These are phyloP conservation scores for Liopterus haemorrhoidalis DNA, from an alignment of 2,888 invertebrate genomes.

Conservation along the genomic window DNA sequence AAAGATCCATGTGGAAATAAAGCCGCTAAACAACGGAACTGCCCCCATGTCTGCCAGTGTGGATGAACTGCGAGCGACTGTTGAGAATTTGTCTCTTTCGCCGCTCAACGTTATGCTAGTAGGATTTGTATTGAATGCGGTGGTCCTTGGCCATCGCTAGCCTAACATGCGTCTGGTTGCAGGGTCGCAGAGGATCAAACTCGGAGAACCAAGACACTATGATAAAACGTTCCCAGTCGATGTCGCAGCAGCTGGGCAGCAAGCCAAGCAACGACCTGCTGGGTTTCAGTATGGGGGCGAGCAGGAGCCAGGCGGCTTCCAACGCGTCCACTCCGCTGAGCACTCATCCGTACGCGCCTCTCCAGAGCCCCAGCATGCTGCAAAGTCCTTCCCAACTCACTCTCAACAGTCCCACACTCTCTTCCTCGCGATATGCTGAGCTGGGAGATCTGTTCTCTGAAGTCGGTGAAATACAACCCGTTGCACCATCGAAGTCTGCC, in stretches of 20 bases:
- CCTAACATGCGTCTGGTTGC: conserved; percentile 23
- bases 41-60: conserved; percentile 93
- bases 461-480: conserved; percentile 68
- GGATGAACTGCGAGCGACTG: conserved; percentile 86
- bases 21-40: conserved; percentile 84
- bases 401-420: conserved; percentile 61
- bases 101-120: conserved; percentile 63
- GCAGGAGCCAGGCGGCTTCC: conserved; percentile 77
- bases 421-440: conserved; percentile 52
- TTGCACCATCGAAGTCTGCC: conserved; percentile 51
- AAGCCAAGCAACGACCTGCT: conserved; percentile 74
- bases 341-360: conserved; percentile 73
- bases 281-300: conserved; percentile 66
- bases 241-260: conserved; percentile 67
- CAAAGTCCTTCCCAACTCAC: conserved; percentile 53
- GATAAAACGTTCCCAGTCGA: conserved; percentile 67
- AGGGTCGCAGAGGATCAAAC: conserved; percentile 63
- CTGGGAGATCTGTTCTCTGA: conserved; percentile 79
- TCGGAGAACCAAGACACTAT: conserved; percentile 57
- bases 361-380: conserved; percentile 59
- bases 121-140: conserved; percentile 32
- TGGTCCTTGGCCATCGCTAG: background rate
- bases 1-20: conserved; percentile 91
- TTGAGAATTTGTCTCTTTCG: conserved; percentile 81
- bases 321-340: conserved; percentile 60